Evolutionary conservation across 1,140 invertebrate genomes (phyloP).

Genomic region (Heterodera carotae): DNA sequence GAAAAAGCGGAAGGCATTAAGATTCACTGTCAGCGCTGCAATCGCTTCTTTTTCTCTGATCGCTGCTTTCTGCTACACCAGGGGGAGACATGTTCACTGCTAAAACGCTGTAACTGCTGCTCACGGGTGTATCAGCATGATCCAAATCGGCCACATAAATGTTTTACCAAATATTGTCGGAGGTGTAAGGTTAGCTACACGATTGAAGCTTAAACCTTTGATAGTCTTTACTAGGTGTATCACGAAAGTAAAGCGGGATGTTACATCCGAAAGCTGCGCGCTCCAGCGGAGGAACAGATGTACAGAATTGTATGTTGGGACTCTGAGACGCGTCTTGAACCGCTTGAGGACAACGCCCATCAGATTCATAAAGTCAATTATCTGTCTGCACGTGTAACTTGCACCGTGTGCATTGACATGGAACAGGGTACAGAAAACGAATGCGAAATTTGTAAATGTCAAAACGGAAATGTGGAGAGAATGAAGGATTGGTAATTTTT

Average conservation of each 20-base stretch:
- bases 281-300: background rate
- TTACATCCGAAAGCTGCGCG: background rate
- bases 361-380: background rate
- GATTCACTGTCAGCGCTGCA: no score
- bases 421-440: background rate
- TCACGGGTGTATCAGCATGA: no score
- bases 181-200: no score
- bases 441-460: background rate
- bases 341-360: background rate
- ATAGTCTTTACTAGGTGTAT: background rate
- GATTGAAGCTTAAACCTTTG: no score
- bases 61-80: no score
- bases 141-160: no score
- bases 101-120: no score
- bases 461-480: background rate
- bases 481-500: background rate
- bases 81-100: no score
- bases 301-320: background rate
- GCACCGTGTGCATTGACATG: background rate
- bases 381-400: background rate
- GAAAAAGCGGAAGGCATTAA: no score
- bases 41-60: no score
- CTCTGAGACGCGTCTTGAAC: background rate
- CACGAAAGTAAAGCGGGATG: background rate
- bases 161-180: no score